phyloP scores from a whole-genome alignment of 2,113 vertebrate species.

The Dipodomys stephensi region DNA sequence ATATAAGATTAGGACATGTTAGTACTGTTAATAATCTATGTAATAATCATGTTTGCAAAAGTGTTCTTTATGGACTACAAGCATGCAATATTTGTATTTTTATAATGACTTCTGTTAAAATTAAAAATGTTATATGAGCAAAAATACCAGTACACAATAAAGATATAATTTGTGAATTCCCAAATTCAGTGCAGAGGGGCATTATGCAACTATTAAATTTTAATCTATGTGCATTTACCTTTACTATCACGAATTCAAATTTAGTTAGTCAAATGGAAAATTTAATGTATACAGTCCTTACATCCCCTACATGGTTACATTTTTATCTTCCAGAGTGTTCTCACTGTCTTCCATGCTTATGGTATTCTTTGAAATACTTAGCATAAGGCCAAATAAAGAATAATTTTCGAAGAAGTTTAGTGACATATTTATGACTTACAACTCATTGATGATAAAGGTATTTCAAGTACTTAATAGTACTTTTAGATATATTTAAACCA shows the following conservation, averaged over 20 bases:
- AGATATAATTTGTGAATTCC: constrained; percentile 53
- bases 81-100: constrained; percentile 8
- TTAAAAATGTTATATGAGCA: constrained; percentile 5
- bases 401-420: background rate
- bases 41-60: background rate
- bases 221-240: constrained; percentile 51
- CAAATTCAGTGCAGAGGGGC: background rate
- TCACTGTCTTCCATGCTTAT: constrained; percentile 9
- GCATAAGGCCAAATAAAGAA: background rate
- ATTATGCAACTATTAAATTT: constrained; percentile 19
- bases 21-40: background rate
- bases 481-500: too few relatives aligned
- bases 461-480: constrained; percentile 5
- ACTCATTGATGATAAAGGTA: constrained; percentile 41
- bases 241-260: constrained; percentile 36
- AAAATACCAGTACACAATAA: constrained; percentile 8
- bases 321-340: constrained; percentile 31
- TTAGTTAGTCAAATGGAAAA: constrained; percentile 64
- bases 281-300: constrained; percentile 29
- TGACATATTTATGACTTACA: background rate
- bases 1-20: background rate
- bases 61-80: background rate
- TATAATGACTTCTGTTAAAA: constrained; percentile 16
- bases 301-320: constrained; percentile 37
- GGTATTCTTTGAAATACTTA: constrained; percentile 40